Conservation (phyloP, 2,113 vertebrate genomes). For the Oriolus oriolus region DNA sequence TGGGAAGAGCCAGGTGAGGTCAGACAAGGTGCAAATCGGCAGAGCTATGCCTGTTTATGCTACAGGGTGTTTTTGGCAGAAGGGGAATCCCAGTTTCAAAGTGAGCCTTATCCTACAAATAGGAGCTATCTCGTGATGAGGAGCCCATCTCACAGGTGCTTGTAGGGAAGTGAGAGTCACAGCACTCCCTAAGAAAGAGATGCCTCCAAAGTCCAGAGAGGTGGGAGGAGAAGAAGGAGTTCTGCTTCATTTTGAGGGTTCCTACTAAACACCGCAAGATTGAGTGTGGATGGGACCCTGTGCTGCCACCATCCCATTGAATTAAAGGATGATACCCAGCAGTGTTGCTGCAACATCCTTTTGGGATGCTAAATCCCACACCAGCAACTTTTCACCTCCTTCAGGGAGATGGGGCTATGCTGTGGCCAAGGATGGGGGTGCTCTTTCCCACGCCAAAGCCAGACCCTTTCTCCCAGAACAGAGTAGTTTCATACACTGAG, state of each 20-base stretch:
- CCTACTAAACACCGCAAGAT: not conserved
- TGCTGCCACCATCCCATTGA: accelerated
- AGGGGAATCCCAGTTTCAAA: not conserved
- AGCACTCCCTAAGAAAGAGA: not conserved
- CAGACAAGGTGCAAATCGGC: not conserved
- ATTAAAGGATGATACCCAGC: not conserved
- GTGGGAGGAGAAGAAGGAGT: not conserved
- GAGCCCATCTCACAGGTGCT: not conserved
- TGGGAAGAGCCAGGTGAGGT: not conserved
- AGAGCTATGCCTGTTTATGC: not conserved
- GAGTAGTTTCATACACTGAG: not conserved
- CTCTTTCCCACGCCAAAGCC: not conserved
- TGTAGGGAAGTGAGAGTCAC: not conserved
- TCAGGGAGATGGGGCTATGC: not conserved
- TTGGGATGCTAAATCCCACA: not conserved
- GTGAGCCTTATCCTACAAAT: not conserved
- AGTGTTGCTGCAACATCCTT: not conserved
- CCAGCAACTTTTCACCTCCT: not conserved
- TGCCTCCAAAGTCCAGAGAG: not conserved
- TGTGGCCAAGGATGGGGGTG: not conserved
- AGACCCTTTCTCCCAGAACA: not conserved
- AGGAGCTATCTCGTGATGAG: not conserved
- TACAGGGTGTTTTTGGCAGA: not conserved
- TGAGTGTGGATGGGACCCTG: accelerated
- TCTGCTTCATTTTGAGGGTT: not conserved